Conservation (phyloP, 2,888 invertebrate species). For the Leucoma salicis region DNA sequence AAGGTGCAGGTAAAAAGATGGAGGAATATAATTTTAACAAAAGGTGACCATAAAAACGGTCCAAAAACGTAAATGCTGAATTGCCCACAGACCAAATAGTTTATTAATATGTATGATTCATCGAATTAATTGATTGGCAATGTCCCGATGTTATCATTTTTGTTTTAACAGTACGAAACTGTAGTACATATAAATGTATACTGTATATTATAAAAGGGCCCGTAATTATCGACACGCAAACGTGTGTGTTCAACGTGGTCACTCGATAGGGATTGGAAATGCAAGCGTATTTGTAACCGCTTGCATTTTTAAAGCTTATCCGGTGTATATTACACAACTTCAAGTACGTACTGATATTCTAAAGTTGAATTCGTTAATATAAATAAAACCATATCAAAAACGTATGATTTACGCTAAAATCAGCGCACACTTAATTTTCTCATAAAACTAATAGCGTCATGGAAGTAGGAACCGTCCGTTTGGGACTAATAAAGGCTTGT, state of each 20-base stretch:
- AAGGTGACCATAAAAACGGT: too few species aligned
- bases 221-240: conserved; percentile 44
- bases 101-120: conserved; percentile 62
- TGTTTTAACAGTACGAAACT: conserved; percentile 48
- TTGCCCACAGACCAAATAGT: conserved; percentile 32
- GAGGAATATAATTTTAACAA: too few species aligned
- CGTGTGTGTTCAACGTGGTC: conserved; percentile 51
- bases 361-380: conserved; percentile 15
- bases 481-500: conserved; percentile 75
- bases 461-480: conserved; percentile 51
- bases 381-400: conserved; percentile 5
- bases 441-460: conserved; percentile 40
- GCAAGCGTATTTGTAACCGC: conserved; percentile 53
- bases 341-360: conserved; percentile 26
- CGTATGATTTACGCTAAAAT: not conserved
- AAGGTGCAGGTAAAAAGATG: too few species aligned
- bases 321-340: conserved; percentile 50
- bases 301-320: conserved; percentile 57
- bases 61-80: too few species aligned
- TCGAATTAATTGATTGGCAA: conserved; percentile 54
- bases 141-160: conserved; percentile 51
- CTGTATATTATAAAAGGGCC: too few species aligned
- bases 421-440: conserved; percentile 14
- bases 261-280: conserved; percentile 51
- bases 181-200: conserved; percentile 61